These are phyloP conservation scores for Aelia acuminata DNA, from an alignment of 2,888 invertebrate genomes.

Conservation along the genomic window DNA sequence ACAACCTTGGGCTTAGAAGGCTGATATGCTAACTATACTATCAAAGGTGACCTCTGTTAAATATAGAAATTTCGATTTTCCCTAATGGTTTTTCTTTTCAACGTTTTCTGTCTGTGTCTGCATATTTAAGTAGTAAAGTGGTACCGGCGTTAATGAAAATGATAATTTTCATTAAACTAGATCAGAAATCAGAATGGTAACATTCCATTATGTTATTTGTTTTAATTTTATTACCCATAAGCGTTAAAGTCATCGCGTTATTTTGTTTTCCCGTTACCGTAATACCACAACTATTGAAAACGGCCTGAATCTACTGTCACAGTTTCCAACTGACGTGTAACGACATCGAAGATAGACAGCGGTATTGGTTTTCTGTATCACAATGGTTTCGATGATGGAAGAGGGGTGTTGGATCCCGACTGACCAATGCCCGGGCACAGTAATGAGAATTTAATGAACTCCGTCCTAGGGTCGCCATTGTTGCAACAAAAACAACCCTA, in stretches of 20 bases:
- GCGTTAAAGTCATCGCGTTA: not conserved
- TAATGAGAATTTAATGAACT: conserved; percentile 37
- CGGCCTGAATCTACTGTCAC: not conserved
- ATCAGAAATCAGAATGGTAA: no score
- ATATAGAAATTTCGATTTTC: no score
- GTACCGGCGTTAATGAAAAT: no score
- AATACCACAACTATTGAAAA: not conserved
- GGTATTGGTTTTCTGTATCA: conserved; percentile 11
- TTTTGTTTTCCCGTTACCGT: not conserved
- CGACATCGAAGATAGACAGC: not conserved
- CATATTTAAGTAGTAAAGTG: no score
- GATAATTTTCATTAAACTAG: no score
- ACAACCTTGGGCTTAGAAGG: no score
- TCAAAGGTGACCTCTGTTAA: no score
- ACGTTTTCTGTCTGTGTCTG: no score
- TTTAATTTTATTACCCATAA: no score
- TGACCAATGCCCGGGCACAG: not conserved
- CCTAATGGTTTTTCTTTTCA: no score
- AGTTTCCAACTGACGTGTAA: not conserved
- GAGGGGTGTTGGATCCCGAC: not conserved
- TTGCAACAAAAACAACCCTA: not conserved
- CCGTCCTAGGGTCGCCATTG: not conserved
- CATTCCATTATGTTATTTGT: no score
- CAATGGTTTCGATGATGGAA: conserved; percentile 7
- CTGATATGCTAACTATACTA: no score